phyloP scores from a whole-genome alignment of 1,140 invertebrate species.

The Eupeodes corollae region DNA sequence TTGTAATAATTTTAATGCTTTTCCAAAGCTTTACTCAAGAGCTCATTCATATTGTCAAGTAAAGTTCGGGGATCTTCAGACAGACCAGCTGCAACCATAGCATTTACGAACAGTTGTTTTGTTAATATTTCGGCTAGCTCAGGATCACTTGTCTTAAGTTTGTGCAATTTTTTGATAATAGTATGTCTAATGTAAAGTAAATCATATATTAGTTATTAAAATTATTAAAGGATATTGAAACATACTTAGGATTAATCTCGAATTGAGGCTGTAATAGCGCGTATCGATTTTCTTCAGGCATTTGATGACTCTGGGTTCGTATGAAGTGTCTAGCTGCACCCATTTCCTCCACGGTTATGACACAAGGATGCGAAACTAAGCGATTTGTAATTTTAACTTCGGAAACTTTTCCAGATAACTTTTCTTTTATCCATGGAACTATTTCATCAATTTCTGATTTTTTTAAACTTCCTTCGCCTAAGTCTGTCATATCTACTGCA shows the following conservation, averaged over 20 bases:
- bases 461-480: constrained; percentile 52
- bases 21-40: constrained; percentile 73
- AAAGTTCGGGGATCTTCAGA: constrained; percentile 81
- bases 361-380: constrained; percentile 81
- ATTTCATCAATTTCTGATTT: constrained; percentile 63
- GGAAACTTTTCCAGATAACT: constrained; percentile 64
- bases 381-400: constrained; percentile 71
- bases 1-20: too few species aligned
- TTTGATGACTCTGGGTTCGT: constrained; percentile 70
- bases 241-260: constrained; percentile 84
- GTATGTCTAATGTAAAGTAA: constrained; percentile 54
- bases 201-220: neutral
- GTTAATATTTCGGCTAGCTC: constrained; percentile 73
- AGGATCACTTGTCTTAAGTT: constrained; percentile 59
- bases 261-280: constrained; percentile 79
- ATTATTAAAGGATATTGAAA: neutral
- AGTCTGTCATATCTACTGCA: constrained; percentile 45
- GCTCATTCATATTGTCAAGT: constrained; percentile 73
- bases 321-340: constrained; percentile 90
- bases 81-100: constrained; percentile 91
- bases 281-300: constrained; percentile 76
- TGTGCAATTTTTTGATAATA: constrained; percentile 79
- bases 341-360: constrained; percentile 92
- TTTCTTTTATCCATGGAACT: constrained; percentile 64
- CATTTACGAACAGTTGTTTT: constrained; percentile 87